A percentile compares a stretch with the other conserved stretches of the same genome.
Conservation (phyloP, 2,113 vertebrate genomes). For the Ceyx melanurus region DNA sequence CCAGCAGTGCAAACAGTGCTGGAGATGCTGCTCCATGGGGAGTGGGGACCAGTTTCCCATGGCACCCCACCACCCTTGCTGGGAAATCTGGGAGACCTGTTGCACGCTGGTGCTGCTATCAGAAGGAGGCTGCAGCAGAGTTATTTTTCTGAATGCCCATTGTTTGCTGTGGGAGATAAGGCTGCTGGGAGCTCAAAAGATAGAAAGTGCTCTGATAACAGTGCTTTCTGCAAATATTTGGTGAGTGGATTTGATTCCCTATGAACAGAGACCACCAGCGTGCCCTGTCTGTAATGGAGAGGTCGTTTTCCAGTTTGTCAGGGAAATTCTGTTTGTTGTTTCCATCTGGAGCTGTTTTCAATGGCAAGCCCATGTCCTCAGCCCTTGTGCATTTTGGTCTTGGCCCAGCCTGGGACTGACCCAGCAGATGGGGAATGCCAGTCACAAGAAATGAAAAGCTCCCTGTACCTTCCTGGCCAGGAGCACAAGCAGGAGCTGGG, state of each 20-base stretch:
- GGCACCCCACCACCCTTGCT: not conserved
- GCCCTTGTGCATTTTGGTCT: not conserved
- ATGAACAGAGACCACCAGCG: not conserved
- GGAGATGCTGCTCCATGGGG: not conserved
- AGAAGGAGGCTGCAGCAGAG: not conserved
- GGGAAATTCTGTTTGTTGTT: not conserved
- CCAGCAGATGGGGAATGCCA: not conserved
- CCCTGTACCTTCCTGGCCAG: not conserved
- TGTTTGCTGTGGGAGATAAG: constrained; percentile 13
- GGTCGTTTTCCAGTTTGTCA: not conserved
- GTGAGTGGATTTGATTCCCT: not conserved
- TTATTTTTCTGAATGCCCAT: not conserved
- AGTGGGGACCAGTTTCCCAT: not conserved
- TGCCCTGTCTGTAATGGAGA: not conserved
- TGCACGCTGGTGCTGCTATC: fast-evolving
- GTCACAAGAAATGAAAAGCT: not conserved
- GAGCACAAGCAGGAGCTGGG: not conserved
- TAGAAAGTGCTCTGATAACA: not conserved
- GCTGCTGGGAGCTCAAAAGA: not conserved
- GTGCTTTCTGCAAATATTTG: constrained; percentile 45
- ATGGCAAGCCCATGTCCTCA: not conserved
- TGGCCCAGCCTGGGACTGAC: not conserved
- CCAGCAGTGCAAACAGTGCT: not conserved
- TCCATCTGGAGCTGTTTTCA: constrained; percentile 10
- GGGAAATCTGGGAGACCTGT: not conserved